Evolutionary conservation across 2,888 invertebrate genomes (phyloP).

Genomic region (Diaprepes abbreviatus): DNA sequence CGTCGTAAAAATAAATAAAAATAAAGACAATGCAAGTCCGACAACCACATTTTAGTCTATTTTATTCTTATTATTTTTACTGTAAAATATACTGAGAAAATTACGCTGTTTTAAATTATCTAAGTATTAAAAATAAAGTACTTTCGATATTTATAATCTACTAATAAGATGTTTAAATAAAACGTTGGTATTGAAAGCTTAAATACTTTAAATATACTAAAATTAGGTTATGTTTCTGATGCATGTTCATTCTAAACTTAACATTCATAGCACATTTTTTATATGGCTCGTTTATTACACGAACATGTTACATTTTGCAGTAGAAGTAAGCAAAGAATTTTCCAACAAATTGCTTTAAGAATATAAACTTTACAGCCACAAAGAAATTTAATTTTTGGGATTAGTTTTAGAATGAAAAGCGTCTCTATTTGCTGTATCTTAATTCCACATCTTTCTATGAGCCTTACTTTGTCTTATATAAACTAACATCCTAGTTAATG

Average conservation of each 20-base stretch:
- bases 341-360: slow-evolving; percentile 17
- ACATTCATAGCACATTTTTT: background rate
- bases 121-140: no score
- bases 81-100: no score
- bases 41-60: no score
- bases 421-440: slow-evolving; percentile 28
- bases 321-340: background rate
- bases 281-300: background rate
- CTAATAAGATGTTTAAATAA: no score
- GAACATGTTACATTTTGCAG: background rate
- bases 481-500: slow-evolving; percentile 35
- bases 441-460: slow-evolving; percentile 36
- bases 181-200: no score
- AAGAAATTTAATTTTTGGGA: slow-evolving; percentile 37
- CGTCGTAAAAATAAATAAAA: no score
- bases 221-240: no score
- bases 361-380: slow-evolving; percentile 1
- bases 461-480: slow-evolving; percentile 29
- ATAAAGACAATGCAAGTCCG: no score
- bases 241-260: background rate
- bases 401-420: slow-evolving; percentile 22
- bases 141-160: no score
- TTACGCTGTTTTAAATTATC: no score
- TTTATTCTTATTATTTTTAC: no score
- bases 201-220: no score